These are phyloP conservation scores for Meteorus cinctellus DNA, from an alignment of 2,888 invertebrate genomes.

Conservation along the genomic window DNA sequence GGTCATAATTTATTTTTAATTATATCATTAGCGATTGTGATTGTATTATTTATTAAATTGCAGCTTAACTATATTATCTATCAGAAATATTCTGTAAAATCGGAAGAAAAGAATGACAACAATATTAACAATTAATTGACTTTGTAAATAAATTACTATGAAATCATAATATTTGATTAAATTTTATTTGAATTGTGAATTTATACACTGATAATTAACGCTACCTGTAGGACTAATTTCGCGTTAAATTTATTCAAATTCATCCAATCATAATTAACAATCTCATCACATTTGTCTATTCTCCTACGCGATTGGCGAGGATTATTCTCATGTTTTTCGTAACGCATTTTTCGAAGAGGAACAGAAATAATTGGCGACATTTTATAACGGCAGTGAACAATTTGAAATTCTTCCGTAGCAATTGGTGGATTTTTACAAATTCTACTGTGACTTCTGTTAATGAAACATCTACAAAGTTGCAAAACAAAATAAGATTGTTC, in stretches of 20 bases:
- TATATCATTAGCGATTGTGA: constrained; percentile 58
- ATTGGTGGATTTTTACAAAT: too few species aligned
- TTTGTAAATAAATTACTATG: constrained; percentile 65
- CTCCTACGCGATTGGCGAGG: too few species aligned
- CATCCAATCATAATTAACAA: too few species aligned
- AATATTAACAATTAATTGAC: constrained; percentile 49
- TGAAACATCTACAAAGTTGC: not conserved
- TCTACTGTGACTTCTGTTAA: not conserved
- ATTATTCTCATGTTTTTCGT: too few species aligned
- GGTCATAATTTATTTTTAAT: constrained; percentile 61
- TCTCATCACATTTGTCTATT: too few species aligned
- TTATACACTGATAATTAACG: not conserved
- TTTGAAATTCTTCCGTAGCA: too few species aligned
- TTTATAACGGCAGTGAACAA: too few species aligned
- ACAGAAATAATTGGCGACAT: too few species aligned
- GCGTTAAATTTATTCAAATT: too few species aligned
- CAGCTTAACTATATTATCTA: constrained; percentile 57
- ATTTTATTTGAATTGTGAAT: not conserved
- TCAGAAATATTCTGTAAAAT: constrained; percentile 51
- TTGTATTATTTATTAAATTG: constrained; percentile 67
- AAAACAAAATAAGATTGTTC: not conserved
- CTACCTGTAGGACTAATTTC: not conserved
- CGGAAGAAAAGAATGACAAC: constrained; percentile 44
- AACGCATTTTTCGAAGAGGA: too few species aligned
- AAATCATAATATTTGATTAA: constrained; percentile 13